phyloP scores from a whole-genome alignment of 2,113 vertebrate species.

The Edolisoma coerulescens region DNA sequence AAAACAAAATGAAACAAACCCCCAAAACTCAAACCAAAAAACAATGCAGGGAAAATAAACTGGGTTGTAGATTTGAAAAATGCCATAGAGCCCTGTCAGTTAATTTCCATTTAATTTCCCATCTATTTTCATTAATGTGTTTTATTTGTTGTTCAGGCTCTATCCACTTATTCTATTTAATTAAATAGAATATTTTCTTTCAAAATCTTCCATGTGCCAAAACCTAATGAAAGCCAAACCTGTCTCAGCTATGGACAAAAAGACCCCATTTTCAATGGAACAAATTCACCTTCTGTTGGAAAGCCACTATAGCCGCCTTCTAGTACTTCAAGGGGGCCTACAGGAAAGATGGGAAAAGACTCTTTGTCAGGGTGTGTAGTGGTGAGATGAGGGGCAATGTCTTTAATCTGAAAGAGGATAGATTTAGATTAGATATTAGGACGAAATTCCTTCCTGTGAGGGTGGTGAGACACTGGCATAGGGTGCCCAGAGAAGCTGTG shows the following conservation, averaged over 20 bases:
- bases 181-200: neutral
- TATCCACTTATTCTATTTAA: neutral
- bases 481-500: neutral
- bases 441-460: neutral
- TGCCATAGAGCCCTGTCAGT: neutral
- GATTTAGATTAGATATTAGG: neutral
- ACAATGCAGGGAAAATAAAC: neutral
- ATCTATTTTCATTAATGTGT: neutral
- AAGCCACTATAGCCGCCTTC: neutral
- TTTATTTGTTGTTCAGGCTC: neutral
- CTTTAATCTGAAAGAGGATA: neutral
- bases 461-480: neutral
- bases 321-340: neutral
- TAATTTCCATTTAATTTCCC: neutral
- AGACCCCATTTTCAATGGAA: neutral
- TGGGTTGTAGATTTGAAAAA: neutral
- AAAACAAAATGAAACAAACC: neutral
- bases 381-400: accelerated
- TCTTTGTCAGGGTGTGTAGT: neutral
- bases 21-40: neutral
- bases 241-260: neutral
- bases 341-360: neutral
- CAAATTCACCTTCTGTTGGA: neutral
- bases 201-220: neutral
- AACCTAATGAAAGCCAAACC: neutral